Percentiles rank a stretch among this genome's conserved stretches.
Conservation (phyloP, 2,888 invertebrate species). For the Protonemura montana region DNA sequence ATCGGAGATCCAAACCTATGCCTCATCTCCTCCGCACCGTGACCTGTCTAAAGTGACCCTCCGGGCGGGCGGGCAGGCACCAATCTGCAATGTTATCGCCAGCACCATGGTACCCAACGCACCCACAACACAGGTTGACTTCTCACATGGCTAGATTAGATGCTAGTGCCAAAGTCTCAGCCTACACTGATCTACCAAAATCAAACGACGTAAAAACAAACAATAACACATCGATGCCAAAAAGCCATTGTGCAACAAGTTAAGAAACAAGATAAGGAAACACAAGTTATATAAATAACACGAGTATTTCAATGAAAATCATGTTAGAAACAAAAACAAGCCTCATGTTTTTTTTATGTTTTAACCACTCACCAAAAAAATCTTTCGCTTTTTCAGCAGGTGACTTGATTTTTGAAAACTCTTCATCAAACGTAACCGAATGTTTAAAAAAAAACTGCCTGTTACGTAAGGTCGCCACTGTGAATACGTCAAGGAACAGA, state of each 20-base stretch:
- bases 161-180: background rate
- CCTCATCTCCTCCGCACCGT: constrained; percentile 30
- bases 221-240: constrained; percentile 12
- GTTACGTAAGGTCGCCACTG: background rate
- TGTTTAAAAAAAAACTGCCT: background rate
- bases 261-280: background rate
- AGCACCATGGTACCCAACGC: background rate
- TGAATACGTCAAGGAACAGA: background rate
- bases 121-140: background rate
- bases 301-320: background rate
- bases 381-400: background rate
- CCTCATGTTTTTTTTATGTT: too few relatives aligned
- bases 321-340: too few relatives aligned
- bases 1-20: constrained; percentile 40
- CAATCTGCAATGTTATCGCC: background rate
- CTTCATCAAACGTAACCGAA: background rate
- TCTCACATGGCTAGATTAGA: background rate
- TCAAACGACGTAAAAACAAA: background rate
- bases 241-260: background rate
- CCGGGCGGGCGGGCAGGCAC: background rate
- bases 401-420: too few relatives aligned
- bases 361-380: background rate
- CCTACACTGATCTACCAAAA: background rate
- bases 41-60: background rate
- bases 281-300: background rate